Percentiles rank a stretch among this genome's conserved stretches.
phyloP scores from a whole-genome alignment of 2,888 invertebrate species.

The Erebia aethiops region DNA sequence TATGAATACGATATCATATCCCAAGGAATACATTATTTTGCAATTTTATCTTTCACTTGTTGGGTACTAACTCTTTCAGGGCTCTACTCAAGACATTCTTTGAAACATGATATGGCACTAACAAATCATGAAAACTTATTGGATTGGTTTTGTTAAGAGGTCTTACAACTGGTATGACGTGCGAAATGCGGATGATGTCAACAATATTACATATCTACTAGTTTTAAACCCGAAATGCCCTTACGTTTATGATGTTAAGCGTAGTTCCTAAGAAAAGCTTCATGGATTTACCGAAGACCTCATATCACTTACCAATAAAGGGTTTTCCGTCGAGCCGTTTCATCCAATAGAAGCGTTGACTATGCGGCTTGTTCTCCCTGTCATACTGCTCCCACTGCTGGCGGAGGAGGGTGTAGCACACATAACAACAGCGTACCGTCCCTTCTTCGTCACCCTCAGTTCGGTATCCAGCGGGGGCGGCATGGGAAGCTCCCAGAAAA shows the following conservation, averaged over 20 bases:
- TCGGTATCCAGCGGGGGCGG: conserved; percentile 91
- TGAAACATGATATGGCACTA: not conserved
- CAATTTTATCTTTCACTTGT: too few relatives aligned
- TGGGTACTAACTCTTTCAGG: too few relatives aligned
- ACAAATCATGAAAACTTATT: conserved; percentile 9
- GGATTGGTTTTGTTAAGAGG: conserved; percentile 2
- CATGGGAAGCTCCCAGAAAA: conserved; percentile 92
- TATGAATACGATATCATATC: too few relatives aligned
- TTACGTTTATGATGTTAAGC: too few relatives aligned
- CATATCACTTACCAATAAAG: conserved; percentile 85
- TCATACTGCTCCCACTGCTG: conserved; percentile 97
- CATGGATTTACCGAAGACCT: not conserved
- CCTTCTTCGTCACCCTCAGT: conserved; percentile 73
- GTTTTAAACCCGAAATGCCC: too few relatives aligned
- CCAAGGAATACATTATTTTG: too few relatives aligned
- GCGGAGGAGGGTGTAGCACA: conserved; percentile 92
- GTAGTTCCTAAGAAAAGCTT: not conserved
- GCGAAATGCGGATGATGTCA: conserved; percentile 1
- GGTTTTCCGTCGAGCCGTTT: conserved; percentile 95
- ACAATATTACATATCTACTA: conserved; percentile 3
- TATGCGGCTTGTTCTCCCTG: conserved; percentile 91
- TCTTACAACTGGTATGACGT: not conserved
- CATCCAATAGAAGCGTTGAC: conserved; percentile 95
- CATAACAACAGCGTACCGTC: conserved; percentile 89
- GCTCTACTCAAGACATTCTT: too few relatives aligned